Evolutionary conservation across 2,888 invertebrate species (phyloP), one percentile per base, ranked within the genome.

Genomic region (Augiades crinisus): DNA sequence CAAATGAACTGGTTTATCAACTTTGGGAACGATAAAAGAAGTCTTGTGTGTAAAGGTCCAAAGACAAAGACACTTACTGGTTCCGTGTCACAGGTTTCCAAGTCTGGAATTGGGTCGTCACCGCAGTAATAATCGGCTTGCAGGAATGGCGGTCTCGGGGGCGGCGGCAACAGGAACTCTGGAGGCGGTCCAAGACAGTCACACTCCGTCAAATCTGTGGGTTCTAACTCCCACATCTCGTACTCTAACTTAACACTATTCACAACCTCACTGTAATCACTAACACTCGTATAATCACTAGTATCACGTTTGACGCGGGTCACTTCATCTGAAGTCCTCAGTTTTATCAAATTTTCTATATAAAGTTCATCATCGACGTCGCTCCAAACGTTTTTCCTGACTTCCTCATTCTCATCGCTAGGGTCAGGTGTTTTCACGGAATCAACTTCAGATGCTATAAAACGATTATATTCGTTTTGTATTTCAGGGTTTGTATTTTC

Each of bases 141-240:
- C 60, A 94, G 89, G 70, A 94, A 92, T 52, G 94, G 94, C 47
- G 94, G 94, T 70, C 94, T 81, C 34, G 94, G 94, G 13, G 94
- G 94, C 55, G 94, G 94, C 52, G 94, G 94, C 68, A 94, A 80
- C 73, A 93, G 85, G 78, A 94, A 94, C 86, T 93, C 92, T 58
- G 94, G 94, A 65, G 94, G 94, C 66, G 93, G 93, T 69, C 94
- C 94, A 65, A 93, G 91, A 87, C 94, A 94, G 82, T 94, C 94
- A 82, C 94, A 94, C 89, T 94, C 93, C 79, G 90, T 91, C 86
- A 92, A 88, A 80, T 93, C 93, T 78, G 92, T 91, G 86, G 92
- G 91, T 73, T 93, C 92, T 82, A 93, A 91, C 85, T 93, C 93
- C 93, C 94, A 93, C 93, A 94, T 93, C 63, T 80, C 88, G 91